Evolutionary conservation across 2,797 vertebrate genomes (phyloP), one percentile per base, ranked within the genome.

Genomic region (Gallinago stenura): DNA sequence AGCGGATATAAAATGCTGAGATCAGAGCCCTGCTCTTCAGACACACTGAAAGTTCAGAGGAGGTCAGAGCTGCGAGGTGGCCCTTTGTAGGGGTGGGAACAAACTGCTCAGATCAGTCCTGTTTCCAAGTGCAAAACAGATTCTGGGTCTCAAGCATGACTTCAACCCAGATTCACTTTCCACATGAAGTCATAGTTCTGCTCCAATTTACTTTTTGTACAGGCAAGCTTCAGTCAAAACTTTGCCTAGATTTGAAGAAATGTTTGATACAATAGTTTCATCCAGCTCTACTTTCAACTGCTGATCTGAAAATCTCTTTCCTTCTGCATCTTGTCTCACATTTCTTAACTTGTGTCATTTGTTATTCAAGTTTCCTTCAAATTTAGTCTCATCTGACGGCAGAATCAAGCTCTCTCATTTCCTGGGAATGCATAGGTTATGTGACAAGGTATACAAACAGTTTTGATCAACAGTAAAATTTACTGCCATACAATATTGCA

Each of bases 341-440:
- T 87, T 94, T 94, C 90, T 86, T 64, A 95, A 91, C 90, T 95
- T 6, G 4, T 93, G 89, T 90, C 93, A 91, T 94, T 95, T 96
- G 83, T 83, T 96, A 97, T 95, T 94, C 88, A 89, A 91, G 88
- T 96, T 97, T 96, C 87, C 94, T 87, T 95, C 94, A 95, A 69
- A 87, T 83, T 93, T 62, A 71, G 57, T 85, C 94, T 93, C 2
- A 6, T 95, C 92, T 97, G 92, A 95, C 92, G 90, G 58, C 69
- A 95, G 93, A 95, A 94, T 91, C 75, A 93, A 95, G 72, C 78
- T 91, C 61, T 78, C 71, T 83, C 28, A 1, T 96, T 96, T 78
- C 76, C 80, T 64, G 69, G 78, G 30, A 96, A 96, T 11, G 81
- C 76, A 62, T 82, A 95, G 90, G 93, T 94, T 96, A 93, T 95